Conservation (phyloP, 1,140 invertebrate genomes). For the Aradophagus sp. region DNA sequence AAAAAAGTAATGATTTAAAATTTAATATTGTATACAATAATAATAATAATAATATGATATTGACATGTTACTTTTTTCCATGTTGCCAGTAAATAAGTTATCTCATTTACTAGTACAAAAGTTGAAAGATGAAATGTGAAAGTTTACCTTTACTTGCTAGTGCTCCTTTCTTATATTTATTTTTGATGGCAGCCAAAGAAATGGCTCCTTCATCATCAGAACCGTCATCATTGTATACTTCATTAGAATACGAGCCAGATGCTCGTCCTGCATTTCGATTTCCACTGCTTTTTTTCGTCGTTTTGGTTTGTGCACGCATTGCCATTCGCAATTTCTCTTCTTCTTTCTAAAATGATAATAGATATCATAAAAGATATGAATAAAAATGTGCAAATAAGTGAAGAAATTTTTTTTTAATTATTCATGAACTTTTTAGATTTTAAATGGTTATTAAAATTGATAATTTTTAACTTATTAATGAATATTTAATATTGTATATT, state of each 20-base stretch:
- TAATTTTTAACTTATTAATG: background rate
- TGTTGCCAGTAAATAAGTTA: too few species aligned
- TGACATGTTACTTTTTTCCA: too few species aligned
- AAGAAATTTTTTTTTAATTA: too few species aligned
- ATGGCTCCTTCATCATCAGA: slow-evolving; percentile 94
- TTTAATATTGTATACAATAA: too few species aligned
- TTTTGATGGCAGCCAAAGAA: slow-evolving; percentile 95
- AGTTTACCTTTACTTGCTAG: slow-evolving; percentile 75
- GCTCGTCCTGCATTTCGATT: slow-evolving; percentile 77
- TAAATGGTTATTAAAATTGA: background rate
- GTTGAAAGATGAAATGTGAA: too few species aligned
- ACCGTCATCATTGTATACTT: slow-evolving; percentile 83
- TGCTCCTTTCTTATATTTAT: slow-evolving; percentile 87
- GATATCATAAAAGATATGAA: background rate
- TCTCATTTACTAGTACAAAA: too few species aligned
- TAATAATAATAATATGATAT: background rate
- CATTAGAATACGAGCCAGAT: slow-evolving; percentile 75
- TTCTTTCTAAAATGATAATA: slow-evolving; percentile 83
- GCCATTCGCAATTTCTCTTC: slow-evolving; percentile 93
- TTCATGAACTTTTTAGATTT: too few species aligned
- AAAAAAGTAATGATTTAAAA: too few species aligned
- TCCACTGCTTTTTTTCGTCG: slow-evolving; percentile 80
- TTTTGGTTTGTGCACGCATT: slow-evolving; percentile 83
- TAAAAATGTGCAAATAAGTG: too few species aligned
- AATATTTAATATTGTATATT: slow-evolving; percentile 19